A percentile compares a stretch with the other conserved stretches of the same genome.
These are phyloP conservation scores for Xylota segnis DNA, from an alignment of 2,888 invertebrate genomes.

Conservation along the genomic window DNA sequence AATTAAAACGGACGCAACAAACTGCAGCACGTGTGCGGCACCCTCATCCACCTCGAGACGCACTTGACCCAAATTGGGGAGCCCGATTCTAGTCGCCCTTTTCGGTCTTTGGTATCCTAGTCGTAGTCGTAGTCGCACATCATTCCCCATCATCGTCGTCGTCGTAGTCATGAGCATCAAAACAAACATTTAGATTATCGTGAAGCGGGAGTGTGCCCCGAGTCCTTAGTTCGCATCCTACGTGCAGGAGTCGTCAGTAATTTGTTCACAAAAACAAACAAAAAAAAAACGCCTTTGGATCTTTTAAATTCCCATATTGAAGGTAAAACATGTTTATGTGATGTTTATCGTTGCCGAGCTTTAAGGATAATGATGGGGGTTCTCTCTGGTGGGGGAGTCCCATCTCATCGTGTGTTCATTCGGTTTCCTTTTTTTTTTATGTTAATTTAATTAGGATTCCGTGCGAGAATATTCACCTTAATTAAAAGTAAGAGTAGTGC, in stretches of 20 bases:
- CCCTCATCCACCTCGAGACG: background rate
- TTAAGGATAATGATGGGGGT: conserved; percentile 50
- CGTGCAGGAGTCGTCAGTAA: conserved; percentile 40
- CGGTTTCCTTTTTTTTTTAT: conserved; percentile 20
- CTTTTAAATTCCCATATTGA: conserved; percentile 52
- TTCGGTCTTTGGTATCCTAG: conserved; percentile 17
- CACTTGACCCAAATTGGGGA: conserved; percentile 34
- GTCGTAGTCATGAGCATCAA: conserved; percentile 29
- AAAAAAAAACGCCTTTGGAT: background rate
- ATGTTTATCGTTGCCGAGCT: conserved; percentile 47
- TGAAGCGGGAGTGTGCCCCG: background rate
- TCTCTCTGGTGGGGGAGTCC: background rate
- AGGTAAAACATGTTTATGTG: conserved; percentile 62
- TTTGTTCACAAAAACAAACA: conserved; percentile 36
- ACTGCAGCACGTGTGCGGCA: conserved; percentile 52
- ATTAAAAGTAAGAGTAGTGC: conserved; percentile 61
- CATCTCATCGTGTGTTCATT: conserved; percentile 18
- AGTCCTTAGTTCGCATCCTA: background rate
- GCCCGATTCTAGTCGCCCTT: background rate
- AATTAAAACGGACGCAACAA: conserved; percentile 52
- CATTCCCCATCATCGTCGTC: conserved; percentile 10
- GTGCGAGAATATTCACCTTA: conserved; percentile 58
- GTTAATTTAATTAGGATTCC: conserved; percentile 60
- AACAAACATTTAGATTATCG: conserved; percentile 54
- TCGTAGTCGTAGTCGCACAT: conserved; percentile 13